phyloP scores from a whole-genome alignment of 2,113 vertebrate species.

The Recurvirostra avosetta region DNA sequence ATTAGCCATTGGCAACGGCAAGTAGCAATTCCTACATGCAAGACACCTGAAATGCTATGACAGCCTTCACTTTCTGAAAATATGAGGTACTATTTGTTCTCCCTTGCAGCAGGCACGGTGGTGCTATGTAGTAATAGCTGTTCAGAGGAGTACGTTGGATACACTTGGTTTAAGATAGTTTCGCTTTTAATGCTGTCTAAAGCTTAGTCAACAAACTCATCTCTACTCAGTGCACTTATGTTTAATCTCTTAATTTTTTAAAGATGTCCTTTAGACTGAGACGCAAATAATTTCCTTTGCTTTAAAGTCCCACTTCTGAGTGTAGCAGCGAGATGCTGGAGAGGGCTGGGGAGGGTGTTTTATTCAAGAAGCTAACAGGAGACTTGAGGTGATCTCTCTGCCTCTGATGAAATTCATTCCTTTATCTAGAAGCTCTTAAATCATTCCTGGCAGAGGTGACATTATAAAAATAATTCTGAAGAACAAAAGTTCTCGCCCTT shows the following conservation, averaged over 20 bases:
- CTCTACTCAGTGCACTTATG: background rate
- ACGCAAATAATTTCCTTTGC: background rate
- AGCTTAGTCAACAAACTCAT: background rate
- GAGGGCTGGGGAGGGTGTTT: background rate
- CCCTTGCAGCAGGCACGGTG: background rate
- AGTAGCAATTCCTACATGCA: background rate
- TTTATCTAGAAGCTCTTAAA: constrained; percentile 55
- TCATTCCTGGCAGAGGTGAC: constrained; percentile 41
- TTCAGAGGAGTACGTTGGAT: background rate
- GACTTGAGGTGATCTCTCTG: constrained; percentile 8
- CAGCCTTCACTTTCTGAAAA: background rate
- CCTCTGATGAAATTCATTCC: constrained; percentile 27
- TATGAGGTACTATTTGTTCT: background rate
- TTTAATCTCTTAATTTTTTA: background rate
- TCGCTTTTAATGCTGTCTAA: background rate
- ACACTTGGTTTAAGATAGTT: background rate
- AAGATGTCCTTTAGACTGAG: background rate
- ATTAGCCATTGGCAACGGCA: background rate
- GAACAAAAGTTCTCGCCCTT: constrained; percentile 36
- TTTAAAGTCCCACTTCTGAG: background rate
- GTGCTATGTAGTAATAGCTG: background rate
- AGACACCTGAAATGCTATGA: background rate
- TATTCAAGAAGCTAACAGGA: background rate
- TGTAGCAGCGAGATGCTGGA: background rate
- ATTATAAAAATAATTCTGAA: constrained; percentile 45